Base-by-base conservation (phyloP, 2,888 invertebrate species). In the Drosophila peninsularis region DNA sequence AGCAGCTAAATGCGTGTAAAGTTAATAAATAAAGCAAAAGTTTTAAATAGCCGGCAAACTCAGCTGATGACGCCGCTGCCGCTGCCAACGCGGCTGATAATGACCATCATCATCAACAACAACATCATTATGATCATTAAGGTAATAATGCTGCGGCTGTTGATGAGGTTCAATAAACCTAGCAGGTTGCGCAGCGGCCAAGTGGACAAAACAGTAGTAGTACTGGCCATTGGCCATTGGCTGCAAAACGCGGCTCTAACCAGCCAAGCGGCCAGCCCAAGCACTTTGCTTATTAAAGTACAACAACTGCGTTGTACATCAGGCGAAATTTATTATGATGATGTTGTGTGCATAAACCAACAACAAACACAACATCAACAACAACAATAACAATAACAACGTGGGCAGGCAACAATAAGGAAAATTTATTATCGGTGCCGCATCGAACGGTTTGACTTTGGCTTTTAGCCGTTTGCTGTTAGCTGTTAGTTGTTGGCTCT, bases 211-310 rank as follows among this genome's bases (percentile, higher is more conserved):
- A 54, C 53, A 54, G 53, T 41, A 54, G 53, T 41, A 52, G 36
- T 56, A 62, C 70, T 80, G 74, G 84, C 75, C 70, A 71, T 55
- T 80, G 78, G 65, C 81, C 67, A 80, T 30, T 45, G 50, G 30
- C 32, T 62, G 47, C 10, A 62, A 71, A 53, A 41, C 54, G 75
- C 39, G 64, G 64, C 78, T 63, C 71, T 56, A 71, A 47, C 82
- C 85, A 85, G 57, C 85, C 70, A 79, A 77, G 82, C 88, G 82
- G 57, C 83, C 82, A 85, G 83, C 88, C 88, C 83, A 85, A 88
- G 88, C 86, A 84, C 86, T 84, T 82, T 82, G 80, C 88, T 84
- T 84, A 88, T 88, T 88, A 80, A 84, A 88, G 86, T 88, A 85
- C 80, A 72, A 53, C 49, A 58, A 37, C 62, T 67, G 53, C 69